phyloP scores from a whole-genome alignment of 2,113 vertebrate species.

The Crotalus horridus region DNA sequence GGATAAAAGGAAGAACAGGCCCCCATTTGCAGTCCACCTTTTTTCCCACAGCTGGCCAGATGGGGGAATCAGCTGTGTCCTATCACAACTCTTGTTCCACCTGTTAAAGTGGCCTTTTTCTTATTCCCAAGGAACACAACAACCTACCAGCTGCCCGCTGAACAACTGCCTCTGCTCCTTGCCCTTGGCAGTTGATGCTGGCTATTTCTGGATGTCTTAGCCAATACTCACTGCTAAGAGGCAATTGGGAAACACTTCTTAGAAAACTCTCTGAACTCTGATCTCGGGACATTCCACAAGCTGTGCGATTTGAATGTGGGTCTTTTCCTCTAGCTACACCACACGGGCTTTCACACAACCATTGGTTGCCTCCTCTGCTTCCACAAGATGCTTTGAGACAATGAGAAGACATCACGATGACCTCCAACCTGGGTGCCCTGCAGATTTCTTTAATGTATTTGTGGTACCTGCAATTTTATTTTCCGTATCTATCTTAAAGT shows the following conservation, averaged over 20 bases:
- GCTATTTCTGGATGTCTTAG: not conserved
- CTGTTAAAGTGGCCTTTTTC: not conserved
- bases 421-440: not conserved
- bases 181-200: not conserved
- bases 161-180: not conserved
- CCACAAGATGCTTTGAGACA: not conserved
- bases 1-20: slow-evolving; percentile 51
- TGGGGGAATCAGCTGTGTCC: not conserved
- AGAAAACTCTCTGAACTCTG: not conserved
- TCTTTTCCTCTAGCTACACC: not conserved
- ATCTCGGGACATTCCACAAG: not conserved
- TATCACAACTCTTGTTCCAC: not conserved
- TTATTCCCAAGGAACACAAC: not conserved
- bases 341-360: not conserved
- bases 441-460: not conserved
- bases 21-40: slow-evolving; percentile 24
- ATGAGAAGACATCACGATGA: not conserved
- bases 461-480: not conserved
- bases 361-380: not conserved
- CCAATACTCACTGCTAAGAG: not conserved
- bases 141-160: not conserved
- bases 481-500: not conserved
- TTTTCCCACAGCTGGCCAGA: not conserved
- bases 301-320: not conserved
- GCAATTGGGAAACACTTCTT: not conserved